Percentiles rank a stretch among this genome's conserved stretches.
Conservation (phyloP, 2,113 vertebrate species). For the Hyaena hyaena region DNA sequence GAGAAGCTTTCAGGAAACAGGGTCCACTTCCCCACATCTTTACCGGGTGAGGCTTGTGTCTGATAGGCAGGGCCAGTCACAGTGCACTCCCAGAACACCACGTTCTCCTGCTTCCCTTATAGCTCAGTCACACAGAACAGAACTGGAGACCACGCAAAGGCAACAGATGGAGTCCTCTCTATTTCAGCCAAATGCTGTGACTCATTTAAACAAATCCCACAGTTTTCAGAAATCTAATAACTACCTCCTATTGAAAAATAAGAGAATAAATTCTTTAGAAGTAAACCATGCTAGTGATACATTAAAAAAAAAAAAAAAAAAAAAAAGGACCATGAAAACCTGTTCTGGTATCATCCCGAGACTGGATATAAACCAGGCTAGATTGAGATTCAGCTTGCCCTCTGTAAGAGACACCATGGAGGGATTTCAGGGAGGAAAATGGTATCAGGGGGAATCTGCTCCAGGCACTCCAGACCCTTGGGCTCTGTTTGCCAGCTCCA, state of each 20-base stretch:
- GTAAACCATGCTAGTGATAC: slow-evolving; percentile 1
- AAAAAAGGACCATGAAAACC: background rate
- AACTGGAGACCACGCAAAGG: slow-evolving; percentile 72
- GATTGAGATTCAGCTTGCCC: background rate
- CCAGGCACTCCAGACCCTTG: background rate
- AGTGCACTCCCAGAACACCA: slow-evolving; percentile 36
- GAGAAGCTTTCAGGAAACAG: background rate
- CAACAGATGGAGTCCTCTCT: slow-evolving; percentile 79
- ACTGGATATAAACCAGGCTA: background rate
- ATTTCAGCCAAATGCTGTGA: slow-evolving; percentile 78
- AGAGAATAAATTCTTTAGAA: slow-evolving; percentile 67
- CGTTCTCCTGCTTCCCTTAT: slow-evolving; percentile 61
- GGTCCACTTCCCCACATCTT: background rate
- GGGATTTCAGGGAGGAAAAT: background rate
- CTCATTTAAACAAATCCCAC: slow-evolving; percentile 77
- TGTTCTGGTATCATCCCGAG: background rate
- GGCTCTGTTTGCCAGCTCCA: background rate
- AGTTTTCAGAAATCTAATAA: slow-evolving; percentile 71
- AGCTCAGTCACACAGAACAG: slow-evolving; percentile 55
- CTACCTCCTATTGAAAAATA: slow-evolving; percentile 66
- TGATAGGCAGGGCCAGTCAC: background rate
- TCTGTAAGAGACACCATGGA: background rate
- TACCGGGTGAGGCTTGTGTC: background rate
- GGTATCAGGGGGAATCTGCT: background rate
- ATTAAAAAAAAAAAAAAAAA: background rate